Evolutionary conservation across 2,888 invertebrate genomes (phyloP), one percentile per base, ranked within the genome.

Genomic region (Atethmia centrago): DNA sequence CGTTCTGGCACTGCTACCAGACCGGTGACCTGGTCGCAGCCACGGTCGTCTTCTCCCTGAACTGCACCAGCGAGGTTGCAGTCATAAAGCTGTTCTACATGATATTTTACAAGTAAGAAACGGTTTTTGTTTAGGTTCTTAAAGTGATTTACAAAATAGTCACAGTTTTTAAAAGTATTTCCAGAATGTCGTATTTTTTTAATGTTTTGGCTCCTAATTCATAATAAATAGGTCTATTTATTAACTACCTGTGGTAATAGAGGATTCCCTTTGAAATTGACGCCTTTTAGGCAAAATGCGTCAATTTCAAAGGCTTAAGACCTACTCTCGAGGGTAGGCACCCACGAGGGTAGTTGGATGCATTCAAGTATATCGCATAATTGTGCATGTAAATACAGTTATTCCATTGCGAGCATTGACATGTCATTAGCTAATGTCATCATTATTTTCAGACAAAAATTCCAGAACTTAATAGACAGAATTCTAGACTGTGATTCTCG

Each of bases 21-120:
- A 92, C 90, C 0, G 89, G 90, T 0, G 90, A 92, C 77, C 64
- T 90, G 42, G 72, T 88, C 0, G 79, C 88, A 0, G 91, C 90
- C 1, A 85, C 90, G 74, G 83, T 93, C 0, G 86, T 88, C 36
- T 85, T 93, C 66, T 93, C 94, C 0, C 80, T 93, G 2, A 90
- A 84, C 12, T 83, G 89, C n/a, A 84, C 89, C 72, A 92, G 93
- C 55, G 87, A 90, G 36, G 90, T 92, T 0, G 88, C 88, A 0
- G 63, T 90, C 12, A 74, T 90, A 21, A 93, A 93, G 63, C 83
- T 93, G n/a, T 77, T 90, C 25, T 92, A 87, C 62, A 90, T 92
- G 89, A 87, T 88, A 31, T 51, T 86, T 51, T 74, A 90, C 49
- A 82, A 83, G 93, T 93, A 84, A 86, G 89, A 47, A 31, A 28